Conservation (phyloP, 2,797 vertebrate species). For the Chiloscyllium punctatum region DNA sequence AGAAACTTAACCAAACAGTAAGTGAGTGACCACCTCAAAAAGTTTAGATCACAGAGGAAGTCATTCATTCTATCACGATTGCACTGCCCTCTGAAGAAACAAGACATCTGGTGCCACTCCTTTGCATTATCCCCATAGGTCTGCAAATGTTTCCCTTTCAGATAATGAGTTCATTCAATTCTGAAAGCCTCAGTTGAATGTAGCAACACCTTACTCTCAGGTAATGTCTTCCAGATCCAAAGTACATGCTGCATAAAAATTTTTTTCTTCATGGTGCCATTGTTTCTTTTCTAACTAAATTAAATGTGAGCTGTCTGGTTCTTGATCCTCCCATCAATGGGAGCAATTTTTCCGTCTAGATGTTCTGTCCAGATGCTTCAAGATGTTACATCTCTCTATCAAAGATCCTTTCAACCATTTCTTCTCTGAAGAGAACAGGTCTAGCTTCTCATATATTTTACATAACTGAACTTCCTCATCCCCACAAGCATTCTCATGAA, state of each 20-base stretch:
- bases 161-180: neutral
- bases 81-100: neutral
- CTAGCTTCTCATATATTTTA: neutral
- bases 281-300: neutral
- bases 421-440: neutral
- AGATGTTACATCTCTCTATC: neutral
- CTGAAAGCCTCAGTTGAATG: neutral
- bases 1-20: neutral
- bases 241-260: neutral
- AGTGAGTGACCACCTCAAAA: no score
- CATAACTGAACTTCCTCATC: neutral
- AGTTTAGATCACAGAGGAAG: neutral
- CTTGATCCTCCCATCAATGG: neutral
- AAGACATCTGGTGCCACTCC: neutral
- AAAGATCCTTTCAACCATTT: neutral
- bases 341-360: neutral
- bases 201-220: neutral
- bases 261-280: neutral
- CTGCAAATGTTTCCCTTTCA: neutral
- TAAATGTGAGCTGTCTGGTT: neutral
- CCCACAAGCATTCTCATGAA: neutral
- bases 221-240: neutral
- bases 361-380: neutral
- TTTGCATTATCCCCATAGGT: neutral
- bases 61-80: neutral